A percentile compares a stretch with the other conserved stretches of the same genome.
These are phyloP conservation scores for Sinocyclocheilus rhinocerous DNA, from an alignment of 2,113 vertebrate genomes.

Conservation along the genomic window DNA sequence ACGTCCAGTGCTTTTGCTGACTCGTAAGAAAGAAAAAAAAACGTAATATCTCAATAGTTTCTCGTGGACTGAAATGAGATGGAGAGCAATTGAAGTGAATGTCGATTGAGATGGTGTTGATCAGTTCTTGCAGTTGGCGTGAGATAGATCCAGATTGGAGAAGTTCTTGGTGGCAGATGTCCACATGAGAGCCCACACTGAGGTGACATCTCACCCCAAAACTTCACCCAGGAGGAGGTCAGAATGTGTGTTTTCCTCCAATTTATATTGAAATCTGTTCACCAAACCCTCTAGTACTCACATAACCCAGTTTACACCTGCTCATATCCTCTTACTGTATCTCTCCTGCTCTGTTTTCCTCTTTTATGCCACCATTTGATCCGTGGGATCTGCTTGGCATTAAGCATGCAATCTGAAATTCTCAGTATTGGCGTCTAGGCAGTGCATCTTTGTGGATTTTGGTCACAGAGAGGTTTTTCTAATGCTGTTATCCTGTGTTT, in stretches of 20 bases:
- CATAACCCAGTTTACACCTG: neutral
- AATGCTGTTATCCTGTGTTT: slow-evolving; percentile 62
- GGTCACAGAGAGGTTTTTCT: slow-evolving; percentile 61
- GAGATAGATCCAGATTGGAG: slow-evolving; percentile 22
- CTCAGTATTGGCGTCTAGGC: slow-evolving; percentile 39
- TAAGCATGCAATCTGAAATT: slow-evolving; percentile 50
- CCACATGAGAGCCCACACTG: neutral
- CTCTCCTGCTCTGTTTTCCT: neutral
- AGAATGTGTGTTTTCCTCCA: slow-evolving; percentile 8
- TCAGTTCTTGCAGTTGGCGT: slow-evolving; percentile 2
- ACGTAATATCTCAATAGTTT: neutral
- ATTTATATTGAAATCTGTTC: slow-evolving; percentile 13
- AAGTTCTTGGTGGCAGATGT: slow-evolving; percentile 34
- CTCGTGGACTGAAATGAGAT: neutral
- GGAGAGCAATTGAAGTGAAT: neutral
- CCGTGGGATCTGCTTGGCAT: slow-evolving; percentile 14
- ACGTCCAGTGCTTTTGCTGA: neutral
- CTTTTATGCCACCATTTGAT: neutral
- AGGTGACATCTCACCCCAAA: slow-evolving; percentile 33
- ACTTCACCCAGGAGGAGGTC: neutral
- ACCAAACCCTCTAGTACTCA: neutral
- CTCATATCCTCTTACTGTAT: slow-evolving; percentile 11
- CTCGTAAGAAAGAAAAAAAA: neutral
- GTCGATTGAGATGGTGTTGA: neutral
- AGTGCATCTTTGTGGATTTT: slow-evolving; percentile 60